These are phyloP conservation scores for Sisor rabdophorus DNA, from an alignment of 2,113 vertebrate genomes.

Conservation along the genomic window DNA sequence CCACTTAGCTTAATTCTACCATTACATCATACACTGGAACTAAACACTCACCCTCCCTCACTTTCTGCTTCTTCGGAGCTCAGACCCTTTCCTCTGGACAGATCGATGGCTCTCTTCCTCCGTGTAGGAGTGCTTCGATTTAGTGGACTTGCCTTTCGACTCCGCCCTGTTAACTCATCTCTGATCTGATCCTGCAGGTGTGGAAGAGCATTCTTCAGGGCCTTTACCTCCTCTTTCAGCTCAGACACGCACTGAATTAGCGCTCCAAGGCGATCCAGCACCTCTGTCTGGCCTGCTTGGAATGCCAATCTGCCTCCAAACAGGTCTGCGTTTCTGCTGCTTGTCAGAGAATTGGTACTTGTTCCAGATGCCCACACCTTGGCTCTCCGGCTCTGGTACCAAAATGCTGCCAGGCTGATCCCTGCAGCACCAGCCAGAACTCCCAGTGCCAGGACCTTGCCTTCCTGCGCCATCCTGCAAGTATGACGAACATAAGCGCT, in stretches of 20 bases:
- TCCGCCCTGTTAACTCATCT: constrained; percentile 70
- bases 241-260: constrained; percentile 82
- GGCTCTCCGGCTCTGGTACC: constrained; percentile 67
- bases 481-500: constrained; percentile 23
- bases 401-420: constrained; percentile 75
- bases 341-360: constrained; percentile 31
- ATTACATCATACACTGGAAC: not conserved
- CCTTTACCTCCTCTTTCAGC: constrained; percentile 84
- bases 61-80: constrained; percentile 95
- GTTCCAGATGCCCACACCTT: not conserved
- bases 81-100: constrained; percentile 62
- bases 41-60: constrained; percentile 87
- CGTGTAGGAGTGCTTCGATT: constrained; percentile 71
- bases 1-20: not conserved
- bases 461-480: constrained; percentile 77
- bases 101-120: constrained; percentile 66
- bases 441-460: constrained; percentile 78
- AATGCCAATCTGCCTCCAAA: constrained; percentile 33
- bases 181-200: constrained; percentile 78
- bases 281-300: constrained; percentile 75
- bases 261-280: constrained; percentile 81
- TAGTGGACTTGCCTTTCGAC: constrained; percentile 66
- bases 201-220: constrained; percentile 81
- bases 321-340: constrained; percentile 48
- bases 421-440: constrained; percentile 84